Evolutionary conservation across 2,888 invertebrate species (phyloP), one percentile per base, ranked within the genome.

Genomic region (Drosophila formosana): DNA sequence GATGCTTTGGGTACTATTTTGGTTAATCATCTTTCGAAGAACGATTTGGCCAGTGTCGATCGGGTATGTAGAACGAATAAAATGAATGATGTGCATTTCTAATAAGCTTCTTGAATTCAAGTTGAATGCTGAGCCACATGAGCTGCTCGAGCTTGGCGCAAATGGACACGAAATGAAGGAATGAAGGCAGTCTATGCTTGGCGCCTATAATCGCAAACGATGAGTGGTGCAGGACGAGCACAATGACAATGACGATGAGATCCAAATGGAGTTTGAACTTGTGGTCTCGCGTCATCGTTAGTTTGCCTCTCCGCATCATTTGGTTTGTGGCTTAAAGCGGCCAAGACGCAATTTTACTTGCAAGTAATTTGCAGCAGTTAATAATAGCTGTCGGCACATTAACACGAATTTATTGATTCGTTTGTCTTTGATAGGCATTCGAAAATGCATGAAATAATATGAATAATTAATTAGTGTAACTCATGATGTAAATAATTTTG

Each of bases 1-100:
- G 99, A 99, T 92, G 97, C 98, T 9, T 93, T 98, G 67, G 99
- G 99, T 45, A 98, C 98, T 47, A 97, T 97, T 65, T 95, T 99
- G 58, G 98, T 99, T 32, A 95, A 97, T 88, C 95, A 96, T 80
- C 93, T 98, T 74, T 97, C 97, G 66, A 95, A 95, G 89, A 94
- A 95, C 9, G 97, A 98, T 89, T 92, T 96, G 66, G 93, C 92
- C 63, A 81, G 90, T 46, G 90, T 92, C 6, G 92, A 92, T 90
- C 89, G 93, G 92, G 88, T 94, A 91, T 93, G 85, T 66, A 8
- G 3, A 7, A 4, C 11, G n/a, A 37, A 4, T 37, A 2, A 4
- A 0, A n/a, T 9, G 5, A 28, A 13, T 3, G 25, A 26, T 32
- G 2, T 30, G 2, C 7, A 18, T 25, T 4, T 11, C 1, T 6